Percentiles rank a stretch among this genome's conserved stretches.
Evolutionary conservation across 2,888 invertebrate species (phyloP).

Genomic region (Laothoe populi): DNA sequence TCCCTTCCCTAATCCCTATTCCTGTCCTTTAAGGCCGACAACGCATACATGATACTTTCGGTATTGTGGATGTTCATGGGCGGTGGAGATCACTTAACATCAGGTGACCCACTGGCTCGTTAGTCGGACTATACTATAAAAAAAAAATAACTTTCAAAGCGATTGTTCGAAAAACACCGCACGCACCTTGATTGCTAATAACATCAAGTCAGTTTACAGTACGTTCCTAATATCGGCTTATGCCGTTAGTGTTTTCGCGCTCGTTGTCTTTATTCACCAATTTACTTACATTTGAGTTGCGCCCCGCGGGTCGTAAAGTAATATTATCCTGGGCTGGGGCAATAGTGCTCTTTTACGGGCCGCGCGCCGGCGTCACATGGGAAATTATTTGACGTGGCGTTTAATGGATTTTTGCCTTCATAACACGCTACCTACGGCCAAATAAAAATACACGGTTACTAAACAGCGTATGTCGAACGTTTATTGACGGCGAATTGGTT

Average conservation of each 20-base stretch:
- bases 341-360: conserved; percentile 84
- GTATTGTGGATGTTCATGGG: too few species aligned
- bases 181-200: too few species aligned
- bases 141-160: too few species aligned
- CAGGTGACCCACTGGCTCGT: too few species aligned
- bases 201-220: not conserved
- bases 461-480: conserved; percentile 49
- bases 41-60: too few species aligned
- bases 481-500: conserved; percentile 34
- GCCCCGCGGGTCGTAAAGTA: conserved; percentile 82
- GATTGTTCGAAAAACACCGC: too few species aligned
- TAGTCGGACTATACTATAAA: too few species aligned
- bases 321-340: conserved; percentile 82
- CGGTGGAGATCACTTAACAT: too few species aligned
- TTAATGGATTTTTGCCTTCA: conserved; percentile 85
- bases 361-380: conserved; percentile 83
- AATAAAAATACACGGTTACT: conserved; percentile 72
- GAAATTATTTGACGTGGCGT: conserved; percentile 85
- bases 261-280: conserved; percentile 82
- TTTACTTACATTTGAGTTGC: conserved; percentile 80
- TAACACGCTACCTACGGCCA: conserved; percentile 80
- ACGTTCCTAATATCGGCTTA: conserved; percentile 15
- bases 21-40: too few species aligned
- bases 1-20: too few species aligned
- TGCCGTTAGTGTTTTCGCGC: conserved; percentile 39